phyloP scores from a whole-genome alignment of 1,140 invertebrate genomes.

The Pseudobourletiella spinata region DNA sequence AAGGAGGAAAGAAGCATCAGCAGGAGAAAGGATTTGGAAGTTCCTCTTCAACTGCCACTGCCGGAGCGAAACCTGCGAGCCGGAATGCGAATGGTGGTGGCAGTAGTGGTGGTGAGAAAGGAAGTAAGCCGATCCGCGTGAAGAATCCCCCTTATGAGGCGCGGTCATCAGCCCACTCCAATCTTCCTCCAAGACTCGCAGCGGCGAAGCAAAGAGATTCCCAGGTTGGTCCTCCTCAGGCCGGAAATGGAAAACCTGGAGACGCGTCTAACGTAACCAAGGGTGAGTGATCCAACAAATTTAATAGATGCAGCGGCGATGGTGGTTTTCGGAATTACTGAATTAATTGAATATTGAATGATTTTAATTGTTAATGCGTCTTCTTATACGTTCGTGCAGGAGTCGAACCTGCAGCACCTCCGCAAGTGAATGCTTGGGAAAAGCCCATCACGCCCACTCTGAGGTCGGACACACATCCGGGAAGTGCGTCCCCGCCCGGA shows the following conservation, averaged over 20 bases:
- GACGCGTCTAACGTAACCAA: background rate
- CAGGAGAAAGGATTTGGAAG: background rate
- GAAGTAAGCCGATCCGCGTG: background rate
- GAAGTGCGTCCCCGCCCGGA: background rate
- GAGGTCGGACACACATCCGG: slow-evolving; percentile 7
- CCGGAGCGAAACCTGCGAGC: too few species aligned
- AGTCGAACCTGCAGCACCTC: background rate
- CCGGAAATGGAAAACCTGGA: slow-evolving; percentile 2
- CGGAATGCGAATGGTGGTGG: slow-evolving; percentile 9
- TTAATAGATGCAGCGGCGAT: too few species aligned
- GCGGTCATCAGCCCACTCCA: background rate
- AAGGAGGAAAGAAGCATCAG: background rate
- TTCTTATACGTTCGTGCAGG: too few species aligned
- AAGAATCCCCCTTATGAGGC: slow-evolving; percentile 31
- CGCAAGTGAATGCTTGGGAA: slow-evolving; percentile 20
- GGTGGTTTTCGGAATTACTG: too few species aligned
- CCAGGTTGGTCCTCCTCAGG: background rate
- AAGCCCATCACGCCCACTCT: slow-evolving; percentile 15
- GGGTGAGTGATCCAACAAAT: slow-evolving; percentile 1
- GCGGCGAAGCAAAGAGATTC: slow-evolving; percentile 1
- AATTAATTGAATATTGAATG: background rate
- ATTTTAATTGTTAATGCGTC: background rate
- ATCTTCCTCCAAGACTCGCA: slow-evolving; percentile 17
- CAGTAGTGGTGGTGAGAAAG: background rate
- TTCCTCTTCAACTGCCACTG: too few species aligned